These are phyloP conservation scores for Drosophila guanche DNA, from an alignment of 1,140 invertebrate species.

Conservation along the genomic window DNA sequence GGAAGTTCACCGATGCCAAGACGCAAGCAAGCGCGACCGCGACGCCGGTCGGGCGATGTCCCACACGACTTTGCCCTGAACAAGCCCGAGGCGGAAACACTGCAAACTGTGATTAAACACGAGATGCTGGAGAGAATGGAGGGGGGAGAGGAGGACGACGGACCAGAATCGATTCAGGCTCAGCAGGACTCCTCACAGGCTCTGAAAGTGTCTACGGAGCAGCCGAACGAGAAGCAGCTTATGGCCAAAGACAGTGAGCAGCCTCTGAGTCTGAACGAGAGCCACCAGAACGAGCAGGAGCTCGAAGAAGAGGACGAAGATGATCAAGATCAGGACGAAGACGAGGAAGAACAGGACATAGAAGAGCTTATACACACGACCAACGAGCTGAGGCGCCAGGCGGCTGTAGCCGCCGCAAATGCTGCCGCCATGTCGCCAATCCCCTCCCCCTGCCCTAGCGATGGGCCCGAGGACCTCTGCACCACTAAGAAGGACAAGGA, in stretches of 20 bases:
- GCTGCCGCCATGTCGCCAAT: conserved; percentile 67
- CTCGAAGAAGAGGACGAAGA: conserved; percentile 41
- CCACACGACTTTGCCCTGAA: conserved; percentile 84
- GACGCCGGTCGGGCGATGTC: conserved; percentile 90
- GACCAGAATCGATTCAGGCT: conserved; percentile 21
- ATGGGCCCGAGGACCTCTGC: conserved; percentile 84
- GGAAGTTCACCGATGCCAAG: conserved; percentile 89
- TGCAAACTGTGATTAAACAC: conserved; percentile 80
- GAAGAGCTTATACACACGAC: conserved; percentile 80
- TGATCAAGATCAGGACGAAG: conserved; percentile 56
- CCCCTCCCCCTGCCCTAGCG: conserved; percentile 58
- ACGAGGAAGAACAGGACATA: conserved; percentile 77
- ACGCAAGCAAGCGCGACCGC: conserved; percentile 91
- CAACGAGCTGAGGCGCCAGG: conserved; percentile 74
- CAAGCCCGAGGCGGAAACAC: conserved; percentile 54
- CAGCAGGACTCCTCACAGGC: conserved; percentile 21
- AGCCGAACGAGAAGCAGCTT: conserved; percentile 11
- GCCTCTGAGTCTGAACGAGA: conserved; percentile 13
- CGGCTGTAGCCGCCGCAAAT: conserved; percentile 64
- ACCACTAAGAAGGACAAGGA: conserved; percentile 83
- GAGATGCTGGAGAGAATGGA: conserved; percentile 65
- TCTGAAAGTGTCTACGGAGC: conserved; percentile 13
- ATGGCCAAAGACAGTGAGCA: conserved; percentile 16
- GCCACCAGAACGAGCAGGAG: conserved; percentile 22
- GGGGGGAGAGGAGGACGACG: conserved; percentile 27